Evolutionary conservation across 64 coral and sea anemone genomes (phyloP).

Genomic region (Porites australiensis): DNA sequence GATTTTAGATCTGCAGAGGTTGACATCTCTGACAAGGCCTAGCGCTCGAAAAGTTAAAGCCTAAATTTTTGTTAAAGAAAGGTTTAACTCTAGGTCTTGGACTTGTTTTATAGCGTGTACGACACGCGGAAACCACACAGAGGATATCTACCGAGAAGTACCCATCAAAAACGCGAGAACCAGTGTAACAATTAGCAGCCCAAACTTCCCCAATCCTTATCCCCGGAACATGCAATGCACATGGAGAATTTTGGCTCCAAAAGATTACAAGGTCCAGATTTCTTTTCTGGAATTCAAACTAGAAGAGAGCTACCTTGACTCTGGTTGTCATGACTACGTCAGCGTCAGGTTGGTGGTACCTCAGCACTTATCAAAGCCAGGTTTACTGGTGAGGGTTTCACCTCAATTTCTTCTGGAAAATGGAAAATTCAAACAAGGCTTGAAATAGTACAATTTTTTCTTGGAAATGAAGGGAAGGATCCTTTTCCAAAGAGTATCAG

Average conservation of each 20-base stretch:
- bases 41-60: too few species aligned
- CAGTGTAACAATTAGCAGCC: slow-evolving; percentile 53
- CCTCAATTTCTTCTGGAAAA: too few species aligned
- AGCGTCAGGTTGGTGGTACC: slow-evolving; percentile 6
- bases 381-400: too few species aligned
- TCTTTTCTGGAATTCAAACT: slow-evolving; percentile 44
- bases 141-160: slow-evolving; percentile 19
- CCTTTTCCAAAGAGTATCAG: too few species aligned
- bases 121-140: slow-evolving; percentile 26
- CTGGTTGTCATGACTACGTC: slow-evolving; percentile 25
- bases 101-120: slow-evolving; percentile 11
- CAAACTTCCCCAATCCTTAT: slow-evolving; percentile 41
- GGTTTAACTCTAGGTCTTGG: not conserved
- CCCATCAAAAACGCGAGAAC: slow-evolving; percentile 41
- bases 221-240: slow-evolving; percentile 43
- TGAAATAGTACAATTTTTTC: too few species aligned
- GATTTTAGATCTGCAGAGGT: too few species aligned
- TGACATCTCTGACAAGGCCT: too few species aligned
- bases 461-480: too few species aligned
- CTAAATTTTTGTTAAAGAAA: not conserved
- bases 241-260: slow-evolving; percentile 46
- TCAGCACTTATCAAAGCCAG: too few species aligned
- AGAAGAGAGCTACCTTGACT: slow-evolving; percentile 2
- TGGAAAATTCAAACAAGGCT: too few species aligned
- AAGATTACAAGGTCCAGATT: slow-evolving; percentile 7